These are phyloP conservation scores for Euproctis similis DNA, from an alignment of 2,888 invertebrate species.

Conservation along the genomic window DNA sequence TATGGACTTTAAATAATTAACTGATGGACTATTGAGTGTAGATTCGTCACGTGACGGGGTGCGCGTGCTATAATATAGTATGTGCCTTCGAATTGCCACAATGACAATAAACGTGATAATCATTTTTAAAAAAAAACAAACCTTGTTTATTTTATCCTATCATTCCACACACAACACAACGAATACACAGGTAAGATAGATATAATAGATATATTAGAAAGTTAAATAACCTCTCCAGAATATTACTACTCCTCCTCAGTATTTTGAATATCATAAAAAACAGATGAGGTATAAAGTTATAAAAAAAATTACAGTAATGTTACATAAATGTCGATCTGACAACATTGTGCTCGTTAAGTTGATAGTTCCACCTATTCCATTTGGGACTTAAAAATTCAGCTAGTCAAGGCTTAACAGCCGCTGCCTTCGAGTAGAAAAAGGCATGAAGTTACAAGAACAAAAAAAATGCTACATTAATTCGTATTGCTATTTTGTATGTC, in stretches of 20 bases:
- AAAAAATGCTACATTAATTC: slow-evolving; percentile 23
- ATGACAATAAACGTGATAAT: slow-evolving; percentile 73
- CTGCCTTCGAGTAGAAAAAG: too few relatives aligned
- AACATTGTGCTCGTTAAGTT: too few relatives aligned
- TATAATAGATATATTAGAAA: slow-evolving; percentile 1
- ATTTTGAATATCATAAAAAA: slow-evolving; percentile 4
- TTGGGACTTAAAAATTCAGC: too few relatives aligned
- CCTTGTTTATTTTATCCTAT: slow-evolving; percentile 28
- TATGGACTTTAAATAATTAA: slow-evolving; percentile 39
- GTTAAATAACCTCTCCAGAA: too few relatives aligned
- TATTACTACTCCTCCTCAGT: too few relatives aligned
- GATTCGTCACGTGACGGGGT: slow-evolving; percentile 67
- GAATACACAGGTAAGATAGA: slow-evolving; percentile 6
- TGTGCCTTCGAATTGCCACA: slow-evolving; percentile 73
- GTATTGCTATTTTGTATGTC: slow-evolving; percentile 34
- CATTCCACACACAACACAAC: too few relatives aligned
- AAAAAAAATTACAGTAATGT: too few relatives aligned
- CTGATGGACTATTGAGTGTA: slow-evolving; percentile 45
- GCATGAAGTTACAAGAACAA: too few relatives aligned
- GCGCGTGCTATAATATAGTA: slow-evolving; percentile 59
- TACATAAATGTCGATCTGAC: too few relatives aligned
- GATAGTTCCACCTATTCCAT: too few relatives aligned
- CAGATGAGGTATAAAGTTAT: too few relatives aligned
- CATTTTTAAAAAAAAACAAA: slow-evolving; percentile 35
- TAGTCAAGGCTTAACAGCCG: too few relatives aligned